phyloP scores from a whole-genome alignment of 23 tunicate genomes.

The Oikopleura dioica region DNA sequence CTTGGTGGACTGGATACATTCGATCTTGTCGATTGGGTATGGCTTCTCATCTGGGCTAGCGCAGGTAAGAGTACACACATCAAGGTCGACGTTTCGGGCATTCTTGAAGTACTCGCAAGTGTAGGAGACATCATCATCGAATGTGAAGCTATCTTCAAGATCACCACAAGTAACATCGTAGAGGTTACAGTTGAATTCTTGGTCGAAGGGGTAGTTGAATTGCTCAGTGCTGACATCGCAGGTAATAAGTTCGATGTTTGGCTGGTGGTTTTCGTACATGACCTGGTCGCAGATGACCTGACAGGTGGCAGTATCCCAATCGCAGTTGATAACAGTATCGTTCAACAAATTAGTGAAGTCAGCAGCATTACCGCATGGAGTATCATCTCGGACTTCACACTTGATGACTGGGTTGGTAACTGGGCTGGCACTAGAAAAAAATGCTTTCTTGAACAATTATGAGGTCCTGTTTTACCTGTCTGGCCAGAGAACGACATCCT shows the following conservation, averaged over 20 bases:
- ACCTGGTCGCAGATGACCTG: not conserved
- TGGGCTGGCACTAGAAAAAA: no score
- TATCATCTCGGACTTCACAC: not conserved
- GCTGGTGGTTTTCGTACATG: not conserved
- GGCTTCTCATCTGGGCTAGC: not conserved
- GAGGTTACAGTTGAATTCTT: not conserved
- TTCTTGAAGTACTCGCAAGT: not conserved
- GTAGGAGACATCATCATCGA: not conserved
- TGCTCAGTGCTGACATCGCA: not conserved
- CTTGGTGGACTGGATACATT: not conserved
- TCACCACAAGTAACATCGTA: conserved; percentile 9
- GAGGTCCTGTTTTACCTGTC: no score
- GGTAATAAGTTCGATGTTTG: not conserved
- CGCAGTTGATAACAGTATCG: not conserved
- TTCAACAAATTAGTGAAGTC: not conserved
- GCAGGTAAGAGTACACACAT: not conserved
- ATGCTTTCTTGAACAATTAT: no score
- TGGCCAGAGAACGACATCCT: not conserved
- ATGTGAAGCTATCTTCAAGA: not conserved
- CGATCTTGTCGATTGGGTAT: not conserved
- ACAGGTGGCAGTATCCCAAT: not conserved
- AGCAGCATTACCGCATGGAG: not conserved
- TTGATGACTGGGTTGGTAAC: not conserved
- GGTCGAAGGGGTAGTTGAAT: not conserved
- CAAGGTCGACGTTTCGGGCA: not conserved